Percentiles rank a stretch among this genome's conserved stretches.
These are phyloP conservation scores for Cecropterus lyciades DNA, from an alignment of 1,140 invertebrate species.

Conservation along the genomic window DNA sequence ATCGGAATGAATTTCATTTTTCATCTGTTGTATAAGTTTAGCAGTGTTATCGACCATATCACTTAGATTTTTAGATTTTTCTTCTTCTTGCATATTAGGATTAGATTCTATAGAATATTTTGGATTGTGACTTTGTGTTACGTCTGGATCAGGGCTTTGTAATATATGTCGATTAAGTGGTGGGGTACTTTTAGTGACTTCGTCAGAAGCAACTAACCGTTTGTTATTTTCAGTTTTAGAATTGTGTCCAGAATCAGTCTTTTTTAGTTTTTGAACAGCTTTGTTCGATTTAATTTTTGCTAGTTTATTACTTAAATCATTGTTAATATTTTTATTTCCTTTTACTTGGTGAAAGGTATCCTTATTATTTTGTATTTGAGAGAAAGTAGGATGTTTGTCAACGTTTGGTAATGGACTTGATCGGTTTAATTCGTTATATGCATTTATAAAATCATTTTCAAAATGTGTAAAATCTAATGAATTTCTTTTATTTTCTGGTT, in stretches of 20 bases:
- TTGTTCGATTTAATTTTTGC: slow-evolving; percentile 31
- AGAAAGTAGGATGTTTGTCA: slow-evolving; percentile 24
- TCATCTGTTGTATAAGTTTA: slow-evolving; percentile 86
- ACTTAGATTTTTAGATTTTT: slow-evolving; percentile 80
- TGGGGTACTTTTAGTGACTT: not conserved
- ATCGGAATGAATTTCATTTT: slow-evolving; percentile 86
- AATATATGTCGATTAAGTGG: slow-evolving; percentile 12
- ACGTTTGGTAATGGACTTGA: slow-evolving; percentile 65
- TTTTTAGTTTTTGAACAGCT: slow-evolving; percentile 3
- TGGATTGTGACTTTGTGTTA: not conserved
- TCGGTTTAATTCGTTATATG: slow-evolving; percentile 73
- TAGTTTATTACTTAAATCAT: slow-evolving; percentile 2
- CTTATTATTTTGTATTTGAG: slow-evolving; percentile 18
- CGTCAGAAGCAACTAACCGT: not conserved
- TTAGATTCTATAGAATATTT: no score
- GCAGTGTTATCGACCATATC: slow-evolving; percentile 86
- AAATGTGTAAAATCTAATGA: slow-evolving; percentile 64
- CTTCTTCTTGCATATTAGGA: slow-evolving; percentile 48
- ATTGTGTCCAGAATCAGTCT: slow-evolving; percentile 15
- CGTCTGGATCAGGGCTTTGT: slow-evolving; percentile 8
- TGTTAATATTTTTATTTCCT: slow-evolving; percentile 8
- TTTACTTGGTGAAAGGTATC: slow-evolving; percentile 24
- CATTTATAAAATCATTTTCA: slow-evolving; percentile 79
- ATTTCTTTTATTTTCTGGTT: slow-evolving; percentile 37
- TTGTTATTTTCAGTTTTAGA: slow-evolving; percentile 1